phyloP scores from a whole-genome alignment of 2,797 vertebrate genomes.

The Lithobates pipiens region DNA sequence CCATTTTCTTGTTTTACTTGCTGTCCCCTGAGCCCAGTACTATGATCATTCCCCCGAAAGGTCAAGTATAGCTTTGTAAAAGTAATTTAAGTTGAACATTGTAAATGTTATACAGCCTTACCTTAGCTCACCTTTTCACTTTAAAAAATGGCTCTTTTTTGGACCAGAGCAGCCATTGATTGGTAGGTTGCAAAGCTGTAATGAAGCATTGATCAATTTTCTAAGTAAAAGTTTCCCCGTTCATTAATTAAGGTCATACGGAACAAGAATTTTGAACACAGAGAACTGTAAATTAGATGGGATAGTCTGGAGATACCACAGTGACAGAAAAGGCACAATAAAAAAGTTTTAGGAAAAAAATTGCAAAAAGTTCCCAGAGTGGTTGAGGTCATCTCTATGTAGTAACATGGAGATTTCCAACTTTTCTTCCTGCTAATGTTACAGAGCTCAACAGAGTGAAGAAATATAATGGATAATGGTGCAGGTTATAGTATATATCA shows the following conservation, averaged over 20 bases:
- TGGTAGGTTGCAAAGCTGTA: slow-evolving; percentile 53
- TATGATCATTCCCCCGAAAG: slow-evolving; percentile 45
- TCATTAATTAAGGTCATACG: slow-evolving; percentile 55
- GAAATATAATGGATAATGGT: too few species aligned
- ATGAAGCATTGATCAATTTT: slow-evolving; percentile 56
- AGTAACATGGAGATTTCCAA: too few species aligned
- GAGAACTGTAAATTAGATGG: slow-evolving; percentile 48
- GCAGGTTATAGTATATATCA: too few species aligned
- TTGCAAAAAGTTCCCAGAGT: too few species aligned
- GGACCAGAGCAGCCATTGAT: slow-evolving; percentile 53
- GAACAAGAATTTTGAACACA: slow-evolving; percentile 41
- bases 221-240: slow-evolving; percentile 43
- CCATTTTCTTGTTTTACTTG: slow-evolving; percentile 47
- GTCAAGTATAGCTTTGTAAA: slow-evolving; percentile 53
- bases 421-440: too few species aligned
- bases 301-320: slow-evolving; percentile 11
- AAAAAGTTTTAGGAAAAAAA: too few species aligned
- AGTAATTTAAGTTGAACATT: slow-evolving; percentile 52
- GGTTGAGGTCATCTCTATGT: too few species aligned
- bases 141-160: slow-evolving; percentile 12
- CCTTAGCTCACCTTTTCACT: slow-evolving; percentile 38
- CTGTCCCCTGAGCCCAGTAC: slow-evolving; percentile 23
- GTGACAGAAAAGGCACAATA: too few species aligned
- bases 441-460: too few species aligned
- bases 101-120: slow-evolving; percentile 52